Conservation (phyloP, 1,140 invertebrate species). For the Archegozetes longisetosus region DNA sequence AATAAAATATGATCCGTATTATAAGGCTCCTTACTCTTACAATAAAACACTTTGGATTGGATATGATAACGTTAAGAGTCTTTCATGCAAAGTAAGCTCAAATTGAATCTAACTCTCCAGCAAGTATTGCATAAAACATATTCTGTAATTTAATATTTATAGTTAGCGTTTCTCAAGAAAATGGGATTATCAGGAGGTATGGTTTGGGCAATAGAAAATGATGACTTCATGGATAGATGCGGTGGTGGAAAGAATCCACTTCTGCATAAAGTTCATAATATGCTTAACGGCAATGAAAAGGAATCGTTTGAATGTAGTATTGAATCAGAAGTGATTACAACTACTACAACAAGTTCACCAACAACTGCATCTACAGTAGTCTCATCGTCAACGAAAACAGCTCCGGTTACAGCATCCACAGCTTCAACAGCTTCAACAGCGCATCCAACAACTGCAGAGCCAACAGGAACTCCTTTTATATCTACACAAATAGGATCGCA, state of each 20-base stretch:
- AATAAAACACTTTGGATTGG: conserved; percentile 66
- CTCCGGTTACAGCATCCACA: background rate
- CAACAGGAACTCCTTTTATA: background rate
- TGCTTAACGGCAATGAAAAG: conserved; percentile 13
- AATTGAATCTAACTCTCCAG: background rate
- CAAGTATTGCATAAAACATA: background rate
- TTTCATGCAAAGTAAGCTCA: conserved; percentile 38
- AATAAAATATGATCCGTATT: conserved; percentile 1
- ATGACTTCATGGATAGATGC: conserved; percentile 26
- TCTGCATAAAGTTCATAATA: conserved; percentile 13
- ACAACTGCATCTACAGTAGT: background rate
- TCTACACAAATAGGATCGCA: too few species aligned
- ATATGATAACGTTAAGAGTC: conserved; percentile 51
- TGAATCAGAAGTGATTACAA: background rate
- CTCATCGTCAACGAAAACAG: background rate
- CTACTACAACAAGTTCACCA: background rate
- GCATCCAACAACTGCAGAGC: background rate
- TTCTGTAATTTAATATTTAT: background rate
- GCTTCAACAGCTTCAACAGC: background rate
- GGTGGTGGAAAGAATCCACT: conserved; percentile 14
- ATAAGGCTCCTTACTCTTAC: conserved; percentile 31
- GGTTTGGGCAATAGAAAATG: conserved; percentile 29
- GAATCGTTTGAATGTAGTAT: background rate
- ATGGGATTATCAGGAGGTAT: conserved; percentile 32
- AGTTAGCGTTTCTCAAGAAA: conserved; percentile 23